Evolutionary conservation across 2,888 invertebrate genomes (phyloP).

Genomic region (Microchrysa polita): DNA sequence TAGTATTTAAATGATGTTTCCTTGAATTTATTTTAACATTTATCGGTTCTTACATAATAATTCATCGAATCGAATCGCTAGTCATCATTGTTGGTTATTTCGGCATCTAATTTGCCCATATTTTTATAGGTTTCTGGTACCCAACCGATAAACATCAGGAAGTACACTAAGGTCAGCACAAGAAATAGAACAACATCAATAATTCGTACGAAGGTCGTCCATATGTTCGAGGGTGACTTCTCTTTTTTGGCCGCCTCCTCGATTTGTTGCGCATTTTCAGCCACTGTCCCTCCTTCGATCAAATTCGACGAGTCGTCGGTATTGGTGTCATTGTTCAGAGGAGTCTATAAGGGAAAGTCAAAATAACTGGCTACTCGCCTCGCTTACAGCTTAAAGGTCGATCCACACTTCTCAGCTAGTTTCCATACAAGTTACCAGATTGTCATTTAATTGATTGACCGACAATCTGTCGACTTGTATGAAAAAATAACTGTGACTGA

Average conservation of each 20-base stretch:
- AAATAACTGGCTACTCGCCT: too few relatives aligned
- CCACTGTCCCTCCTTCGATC: slow-evolving; percentile 13
- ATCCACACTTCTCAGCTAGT: too few relatives aligned
- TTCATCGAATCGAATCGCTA: background rate
- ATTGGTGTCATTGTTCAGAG: slow-evolving; percentile 7
- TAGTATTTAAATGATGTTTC: too few relatives aligned
- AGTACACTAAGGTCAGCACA: background rate
- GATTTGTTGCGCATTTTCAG: background rate
- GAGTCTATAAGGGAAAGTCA: slow-evolving; percentile 21
- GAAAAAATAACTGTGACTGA: too few relatives aligned
- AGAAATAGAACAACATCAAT: slow-evolving; percentile 29
- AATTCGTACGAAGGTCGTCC: slow-evolving; percentile 19
- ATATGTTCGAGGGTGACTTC: background rate
- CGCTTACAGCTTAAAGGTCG: too few relatives aligned
- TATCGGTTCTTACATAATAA: too few relatives aligned
- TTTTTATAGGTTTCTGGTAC: slow-evolving; percentile 16
- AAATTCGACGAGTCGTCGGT: slow-evolving; percentile 21
- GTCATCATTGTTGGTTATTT: slow-evolving; percentile 18
- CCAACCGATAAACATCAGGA: slow-evolving; percentile 37
- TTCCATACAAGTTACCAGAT: too few relatives aligned
- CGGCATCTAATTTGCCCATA: slow-evolving; percentile 1
- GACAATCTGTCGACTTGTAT: too few relatives aligned
- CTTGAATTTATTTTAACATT: too few relatives aligned
- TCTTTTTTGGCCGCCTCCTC: slow-evolving; percentile 7
- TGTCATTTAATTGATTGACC: too few relatives aligned